A percentile compares a stretch with the other conserved stretches of the same genome.
Conservation (phyloP, 2,888 invertebrate genomes). For the Abscondita cerata region DNA sequence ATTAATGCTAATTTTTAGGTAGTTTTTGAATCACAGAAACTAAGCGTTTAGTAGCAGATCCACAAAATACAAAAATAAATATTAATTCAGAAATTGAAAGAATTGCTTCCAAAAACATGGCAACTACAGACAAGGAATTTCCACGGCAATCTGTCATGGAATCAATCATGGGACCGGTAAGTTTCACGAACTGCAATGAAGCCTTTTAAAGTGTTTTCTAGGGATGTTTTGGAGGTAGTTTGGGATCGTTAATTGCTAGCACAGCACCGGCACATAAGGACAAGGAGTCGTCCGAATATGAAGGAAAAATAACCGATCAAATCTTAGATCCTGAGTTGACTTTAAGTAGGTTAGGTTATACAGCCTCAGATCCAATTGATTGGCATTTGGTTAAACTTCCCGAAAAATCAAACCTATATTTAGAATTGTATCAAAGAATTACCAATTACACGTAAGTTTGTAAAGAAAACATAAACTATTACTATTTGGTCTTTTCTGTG, state of each 20-base stretch:
- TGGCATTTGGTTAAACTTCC: slow-evolving; percentile 70
- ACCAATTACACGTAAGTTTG: slow-evolving; percentile 69
- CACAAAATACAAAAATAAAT: slow-evolving; percentile 69
- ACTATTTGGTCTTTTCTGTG: neutral
- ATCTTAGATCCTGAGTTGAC: slow-evolving; percentile 61
- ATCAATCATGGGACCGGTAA: slow-evolving; percentile 52
- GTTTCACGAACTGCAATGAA: neutral
- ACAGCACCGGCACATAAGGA: slow-evolving; percentile 46
- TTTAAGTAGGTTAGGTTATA: slow-evolving; percentile 66
- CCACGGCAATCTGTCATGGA: slow-evolving; percentile 50
- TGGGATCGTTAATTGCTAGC: slow-evolving; percentile 43
- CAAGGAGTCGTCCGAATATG: slow-evolving; percentile 52
- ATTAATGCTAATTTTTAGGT: slow-evolving; percentile 62
- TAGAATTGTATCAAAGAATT: slow-evolving; percentile 70
- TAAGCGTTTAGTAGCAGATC: slow-evolving; percentile 74
- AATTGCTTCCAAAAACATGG: slow-evolving; percentile 16
- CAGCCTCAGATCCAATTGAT: slow-evolving; percentile 64
- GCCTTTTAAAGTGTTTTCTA: slow-evolving; percentile 1
- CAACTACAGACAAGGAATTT: slow-evolving; percentile 35
- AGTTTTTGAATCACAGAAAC: slow-evolving; percentile 72
- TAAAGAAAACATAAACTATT: neutral
- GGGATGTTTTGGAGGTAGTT: slow-evolving; percentile 41
- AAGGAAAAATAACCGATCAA: slow-evolving; percentile 54
- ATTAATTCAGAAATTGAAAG: slow-evolving; percentile 51
- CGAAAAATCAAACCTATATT: slow-evolving; percentile 71